Base-by-base conservation (phyloP, 2,797 vertebrate genomes). In the Onychomys arenicola region DNA sequence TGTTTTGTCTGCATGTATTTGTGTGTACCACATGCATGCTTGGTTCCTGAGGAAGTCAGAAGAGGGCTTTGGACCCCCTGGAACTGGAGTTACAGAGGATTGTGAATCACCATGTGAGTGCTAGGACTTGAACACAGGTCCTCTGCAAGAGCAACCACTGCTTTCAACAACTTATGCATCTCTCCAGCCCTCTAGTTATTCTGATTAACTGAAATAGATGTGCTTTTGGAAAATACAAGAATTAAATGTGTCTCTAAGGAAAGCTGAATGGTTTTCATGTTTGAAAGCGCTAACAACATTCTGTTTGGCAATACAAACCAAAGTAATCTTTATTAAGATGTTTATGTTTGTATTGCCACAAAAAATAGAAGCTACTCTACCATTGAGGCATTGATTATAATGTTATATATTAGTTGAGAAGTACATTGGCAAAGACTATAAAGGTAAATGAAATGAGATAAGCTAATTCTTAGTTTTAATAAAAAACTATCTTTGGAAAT, bases 401-500 rank as follows among this genome's bases (percentile, higher is more conserved):
- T 82, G 32, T n/a, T 92, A 13, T 83, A 10, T 57, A 76, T 65
- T 59, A 93, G 12, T 46, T 85, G 94, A 84, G 11, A 90, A 90
- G 29, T 43, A 34, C 17, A 63, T 49, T 76, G 46, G 29, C 55
- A 46, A 61, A 89, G 2, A 81, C 55, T 37, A 17, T 89, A 96
- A 89, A 95, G 23, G 14, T 76, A 71, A 87, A 10, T 76, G 46
- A 84, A 94, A 52, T 69, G 40, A 37, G 1, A 40, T 59, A 95
- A 95, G 93, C 55, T 83, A 34, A 86, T 32, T 69, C 57, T 89
- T 49, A 86, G 73, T 93, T 92, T 95, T 92, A 96, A 83, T 89
- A 81, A 80, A 77, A 93, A 95, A 78, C 1, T 65, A 34, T 40
- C n/a, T 5, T 34, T 92, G 90, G 21, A 67, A 69, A 85, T 76